Evolutionary conservation across 2,888 invertebrate genomes (phyloP).

Genomic region (Aromia moschata): DNA sequence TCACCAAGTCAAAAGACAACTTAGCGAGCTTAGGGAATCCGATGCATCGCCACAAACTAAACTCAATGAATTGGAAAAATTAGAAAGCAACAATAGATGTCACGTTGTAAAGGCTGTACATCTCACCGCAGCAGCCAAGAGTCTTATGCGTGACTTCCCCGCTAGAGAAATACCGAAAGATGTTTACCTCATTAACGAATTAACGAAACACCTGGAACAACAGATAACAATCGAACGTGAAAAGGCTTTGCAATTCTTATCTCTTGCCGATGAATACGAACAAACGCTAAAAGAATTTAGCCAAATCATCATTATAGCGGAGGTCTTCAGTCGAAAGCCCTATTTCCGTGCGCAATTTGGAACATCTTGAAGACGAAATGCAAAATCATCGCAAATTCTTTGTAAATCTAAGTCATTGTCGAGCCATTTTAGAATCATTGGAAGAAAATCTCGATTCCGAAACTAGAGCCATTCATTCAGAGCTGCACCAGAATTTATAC

Average conservation of each 20-base stretch:
- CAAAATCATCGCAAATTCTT: constrained; percentile 91
- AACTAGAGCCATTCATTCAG: constrained; percentile 77
- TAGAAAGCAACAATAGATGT: constrained; percentile 74
- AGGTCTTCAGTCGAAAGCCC: constrained; percentile 81
- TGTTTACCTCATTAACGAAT: constrained; percentile 73
- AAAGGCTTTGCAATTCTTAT: constrained; percentile 76
- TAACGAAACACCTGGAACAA: constrained; percentile 75
- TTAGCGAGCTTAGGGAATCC: constrained; percentile 69
- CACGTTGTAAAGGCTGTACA: constrained; percentile 70
- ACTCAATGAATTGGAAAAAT: constrained; percentile 73
- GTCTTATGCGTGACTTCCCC: constrained; percentile 74
- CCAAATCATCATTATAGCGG: constrained; percentile 86
- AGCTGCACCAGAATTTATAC: constrained; percentile 80
- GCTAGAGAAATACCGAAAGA: constrained; percentile 75
- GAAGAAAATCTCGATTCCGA: constrained; percentile 85
- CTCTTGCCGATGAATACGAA: constrained; percentile 86
- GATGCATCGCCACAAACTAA: constrained; percentile 75
- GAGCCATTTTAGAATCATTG: constrained; percentile 85
- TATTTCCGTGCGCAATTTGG: constrained; percentile 77
- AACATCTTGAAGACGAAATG: constrained; percentile 88
- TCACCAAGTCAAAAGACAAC: constrained; percentile 64
- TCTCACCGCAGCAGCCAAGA: constrained; percentile 71
- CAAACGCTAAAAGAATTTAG: constrained; percentile 87
- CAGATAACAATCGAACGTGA: constrained; percentile 77
- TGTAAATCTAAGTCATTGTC: constrained; percentile 86